A percentile compares a stretch with the other conserved stretches of the same genome.
These are phyloP conservation scores for Horisme vitalbata DNA, from an alignment of 2,888 invertebrate genomes.

Conservation along the genomic window DNA sequence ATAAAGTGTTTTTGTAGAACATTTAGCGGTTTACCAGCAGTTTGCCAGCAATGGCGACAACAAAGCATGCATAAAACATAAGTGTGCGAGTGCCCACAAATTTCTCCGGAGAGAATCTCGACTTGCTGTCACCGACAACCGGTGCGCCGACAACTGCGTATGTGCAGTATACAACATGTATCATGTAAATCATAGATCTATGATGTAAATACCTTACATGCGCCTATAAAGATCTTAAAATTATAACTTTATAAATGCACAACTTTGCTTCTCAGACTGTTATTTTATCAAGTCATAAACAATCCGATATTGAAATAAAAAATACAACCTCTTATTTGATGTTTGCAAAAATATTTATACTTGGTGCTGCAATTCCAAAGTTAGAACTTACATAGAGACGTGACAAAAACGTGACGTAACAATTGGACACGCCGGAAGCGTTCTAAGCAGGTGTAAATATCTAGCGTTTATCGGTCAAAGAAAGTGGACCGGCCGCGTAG, in stretches of 20 bases:
- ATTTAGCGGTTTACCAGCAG: constrained; percentile 33
- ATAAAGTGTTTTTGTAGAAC: constrained; percentile 37
- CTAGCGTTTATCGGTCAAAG: constrained; percentile 57
- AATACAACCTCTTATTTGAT: no score
- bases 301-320: no score
- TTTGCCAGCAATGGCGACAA: constrained; percentile 34
- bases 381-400: no score
- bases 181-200: constrained; percentile 4
- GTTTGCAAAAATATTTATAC: not conserved
- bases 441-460: constrained; percentile 44
- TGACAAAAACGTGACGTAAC: constrained; percentile 43
- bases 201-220: no score
- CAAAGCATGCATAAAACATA: constrained; percentile 69
- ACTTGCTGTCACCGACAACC: constrained; percentile 49
- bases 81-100: constrained; percentile 53
- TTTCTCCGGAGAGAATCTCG: constrained; percentile 72
- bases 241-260: not conserved
- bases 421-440: constrained; percentile 36
- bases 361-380: not conserved
- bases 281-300: no score
- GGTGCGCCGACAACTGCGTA: constrained; percentile 36
- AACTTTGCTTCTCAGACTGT: no score
- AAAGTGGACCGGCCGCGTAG: constrained; percentile 55
- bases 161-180: constrained; percentile 11
- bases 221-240: not conserved